phyloP scores from a whole-genome alignment of 2,888 invertebrate genomes.

The Junonia oenone region DNA sequence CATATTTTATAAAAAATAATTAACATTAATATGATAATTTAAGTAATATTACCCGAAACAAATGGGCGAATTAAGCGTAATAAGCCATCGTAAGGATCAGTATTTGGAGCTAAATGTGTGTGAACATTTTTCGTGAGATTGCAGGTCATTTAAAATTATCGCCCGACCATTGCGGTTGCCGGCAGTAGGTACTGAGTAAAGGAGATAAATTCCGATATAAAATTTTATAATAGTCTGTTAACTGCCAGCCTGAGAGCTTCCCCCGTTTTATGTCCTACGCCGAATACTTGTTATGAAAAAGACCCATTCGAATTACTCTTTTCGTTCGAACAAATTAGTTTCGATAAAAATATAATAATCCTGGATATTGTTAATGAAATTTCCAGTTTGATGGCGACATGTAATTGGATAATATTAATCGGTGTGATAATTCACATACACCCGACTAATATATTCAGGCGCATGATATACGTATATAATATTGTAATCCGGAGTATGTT shows the following conservation, averaged over 20 bases:
- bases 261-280: constrained; percentile 32
- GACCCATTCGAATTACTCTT: constrained; percentile 28
- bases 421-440: constrained; percentile 11
- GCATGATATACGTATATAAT: constrained; percentile 23
- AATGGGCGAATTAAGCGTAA: background rate
- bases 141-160: constrained; percentile 35
- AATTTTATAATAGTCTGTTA: constrained; percentile 41
- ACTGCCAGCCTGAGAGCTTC: constrained; percentile 35
- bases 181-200: constrained; percentile 34
- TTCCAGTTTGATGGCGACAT: constrained; percentile 1
- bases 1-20: background rate
- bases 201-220: constrained; percentile 37
- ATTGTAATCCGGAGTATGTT: constrained; percentile 28
- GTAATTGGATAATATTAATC: constrained; percentile 17
- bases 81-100: background rate
- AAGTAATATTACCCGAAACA: background rate
- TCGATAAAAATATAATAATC: constrained; percentile 4
- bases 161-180: constrained; percentile 29
- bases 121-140: constrained; percentile 27
- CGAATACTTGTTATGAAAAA: constrained; percentile 33
- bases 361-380: constrained; percentile 4
- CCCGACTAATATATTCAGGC: constrained; percentile 12
- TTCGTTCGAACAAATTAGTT: constrained; percentile 23
- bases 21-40: background rate
- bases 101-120: constrained; percentile 14